These are phyloP conservation scores for Morpho achilles DNA, from an alignment of 2,888 invertebrate genomes.

Conservation along the genomic window DNA sequence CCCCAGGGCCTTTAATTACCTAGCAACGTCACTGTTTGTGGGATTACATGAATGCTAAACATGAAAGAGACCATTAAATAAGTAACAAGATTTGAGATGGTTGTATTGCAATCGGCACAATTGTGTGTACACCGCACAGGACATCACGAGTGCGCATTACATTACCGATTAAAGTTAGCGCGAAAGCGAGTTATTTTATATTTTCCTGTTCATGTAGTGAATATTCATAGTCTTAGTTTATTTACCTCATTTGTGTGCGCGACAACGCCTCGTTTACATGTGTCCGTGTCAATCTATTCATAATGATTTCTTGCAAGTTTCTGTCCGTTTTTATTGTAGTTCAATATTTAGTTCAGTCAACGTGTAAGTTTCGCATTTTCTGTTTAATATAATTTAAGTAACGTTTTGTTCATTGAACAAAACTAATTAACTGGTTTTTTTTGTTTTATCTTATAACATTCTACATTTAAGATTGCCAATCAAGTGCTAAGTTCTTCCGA, in stretches of 20 bases:
- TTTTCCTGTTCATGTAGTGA: slow-evolving; percentile 24
- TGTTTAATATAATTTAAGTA: neutral
- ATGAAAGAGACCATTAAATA: too few relatives aligned
- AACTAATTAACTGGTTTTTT: too few relatives aligned
- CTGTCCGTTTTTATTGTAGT: slow-evolving; percentile 25
- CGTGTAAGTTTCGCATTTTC: slow-evolving; percentile 27
- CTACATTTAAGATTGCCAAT: slow-evolving; percentile 46
- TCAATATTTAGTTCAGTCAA: slow-evolving; percentile 20
- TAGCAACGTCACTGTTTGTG: too few relatives aligned
- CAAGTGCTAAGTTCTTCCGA: slow-evolving; percentile 47
- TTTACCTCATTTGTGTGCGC: neutral
- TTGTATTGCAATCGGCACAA: too few relatives aligned
- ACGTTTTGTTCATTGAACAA: too few relatives aligned
- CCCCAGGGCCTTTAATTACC: too few relatives aligned
- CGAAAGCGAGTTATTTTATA: neutral
- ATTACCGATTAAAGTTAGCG: neutral
- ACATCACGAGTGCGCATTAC: too few relatives aligned
- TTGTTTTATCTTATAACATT: neutral
- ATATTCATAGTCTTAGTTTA: slow-evolving; percentile 8
- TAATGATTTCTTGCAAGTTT: slow-evolving; percentile 26
- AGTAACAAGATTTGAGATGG: too few relatives aligned
- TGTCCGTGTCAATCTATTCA: slow-evolving; percentile 1
- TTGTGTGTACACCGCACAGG: too few relatives aligned
- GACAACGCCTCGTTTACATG: slow-evolving; percentile 5
- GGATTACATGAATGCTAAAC: too few relatives aligned